Evolutionary conservation across 2,888 invertebrate species (phyloP), one percentile per base, ranked within the genome.

Genomic region (Gortyna flavago): DNA sequence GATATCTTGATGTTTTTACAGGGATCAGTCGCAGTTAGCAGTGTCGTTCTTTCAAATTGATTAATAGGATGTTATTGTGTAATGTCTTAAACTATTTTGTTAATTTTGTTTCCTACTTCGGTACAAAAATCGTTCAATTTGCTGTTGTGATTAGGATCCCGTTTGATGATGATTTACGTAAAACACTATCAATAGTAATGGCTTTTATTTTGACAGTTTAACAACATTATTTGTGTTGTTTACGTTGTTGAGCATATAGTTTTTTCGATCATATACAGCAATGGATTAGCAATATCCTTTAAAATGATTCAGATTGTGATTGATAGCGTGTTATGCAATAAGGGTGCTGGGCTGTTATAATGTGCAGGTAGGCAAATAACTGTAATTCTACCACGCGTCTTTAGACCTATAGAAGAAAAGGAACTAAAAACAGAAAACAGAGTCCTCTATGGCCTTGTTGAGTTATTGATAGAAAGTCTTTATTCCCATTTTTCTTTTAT

Each of bases 41-140:
- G 70, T 59, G 61, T 57, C 65, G 32, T 41, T 44, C 64, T 75
- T 80, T 64, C 32, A 25, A 59, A 41, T 80, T 80, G 76, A 85
- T 75, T 75, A 72, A 82, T 79, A 8, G 54, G 5, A 44, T 32
- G 3, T 48, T 51, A 4, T 64, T 18, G 18, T 57, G 25, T 54
- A n/a, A 11, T 54, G 51, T 77, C 67, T 61, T 71, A 35, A 38
- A 61, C 0, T 21, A 5, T 44, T 57, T 48, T 21, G 25, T n/a
- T 62, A 25, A 1, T 44, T 57, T 48, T 16, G 18, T n/a, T 62
- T 32, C 11, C 5, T 32, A 6, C 9, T n/a, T 21, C 1, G 21
- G 21, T 1, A 25, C 11, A 13, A 38, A 29, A 70, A 16, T 13
- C 3, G 2, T 61, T 61, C 7, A 64, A 25, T 21, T 35, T 18